Base-by-base conservation (phyloP, 2,888 invertebrate genomes). In the Cryptocheilus praepositus region DNA sequence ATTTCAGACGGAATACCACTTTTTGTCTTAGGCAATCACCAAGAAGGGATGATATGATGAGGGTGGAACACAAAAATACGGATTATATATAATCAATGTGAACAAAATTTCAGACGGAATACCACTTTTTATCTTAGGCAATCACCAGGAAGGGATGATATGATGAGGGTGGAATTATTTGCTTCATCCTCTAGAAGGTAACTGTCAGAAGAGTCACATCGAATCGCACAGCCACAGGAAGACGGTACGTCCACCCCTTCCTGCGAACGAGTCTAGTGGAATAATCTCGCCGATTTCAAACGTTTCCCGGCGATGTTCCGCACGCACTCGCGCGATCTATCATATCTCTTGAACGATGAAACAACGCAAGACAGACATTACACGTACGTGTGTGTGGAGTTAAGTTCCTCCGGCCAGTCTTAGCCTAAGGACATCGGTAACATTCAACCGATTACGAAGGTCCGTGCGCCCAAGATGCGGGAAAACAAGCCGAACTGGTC, bases 201-300 rank as follows among this genome's bases (percentile, higher is more conserved):
- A 68, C 61, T 61, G 70, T 72, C 66, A 58, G 52, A 60, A 11
- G 7, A 4, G 8, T 36, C 11, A 36, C 36, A 49, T 52, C 67
- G 68, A 63, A 51, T 62, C 49, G 66, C 51, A 58, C 51, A 61
- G 67, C 64, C 51, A 45, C 68, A 55, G 36, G 53, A 65, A 57
- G 57, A 36, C 36, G 62, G 53, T 52, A 49, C 67, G 67, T 73
- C 66, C 69, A 74, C 72, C 77, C 65, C 77, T 77, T 72, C 74
- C 72, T 74, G 77, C n/a, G 55, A 44, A 43, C 21, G 18, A 54
- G 15, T 54, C 62, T 60, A 53, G 55, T 59, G 64, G 64, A 44
- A 60, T 60, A 53, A 70, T 22, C 45, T 66, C 55, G 60, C 65
- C 61, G 64, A 60, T 69, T 62, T 60, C 61, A 46, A 21, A 46